Evolutionary conservation across 1,140 invertebrate genomes (phyloP).

Genomic region (Lamellibrachia luymesi): DNA sequence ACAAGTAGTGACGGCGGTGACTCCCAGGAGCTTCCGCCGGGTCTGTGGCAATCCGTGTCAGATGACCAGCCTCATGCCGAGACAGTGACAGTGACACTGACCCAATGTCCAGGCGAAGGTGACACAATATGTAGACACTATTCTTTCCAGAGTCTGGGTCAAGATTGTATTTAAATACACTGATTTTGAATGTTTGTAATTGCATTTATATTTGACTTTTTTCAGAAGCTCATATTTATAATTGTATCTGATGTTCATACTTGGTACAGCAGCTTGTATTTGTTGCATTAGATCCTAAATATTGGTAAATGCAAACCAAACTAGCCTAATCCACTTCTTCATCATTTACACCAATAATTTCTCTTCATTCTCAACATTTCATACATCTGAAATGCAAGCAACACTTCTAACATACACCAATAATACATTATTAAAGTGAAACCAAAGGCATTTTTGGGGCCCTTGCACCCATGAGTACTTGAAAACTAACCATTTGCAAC

Average conservation of each 20-base stretch:
- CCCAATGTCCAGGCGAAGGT: conserved; percentile 52
- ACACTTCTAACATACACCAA: too few species aligned
- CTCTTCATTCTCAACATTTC: too few species aligned
- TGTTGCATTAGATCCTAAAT: not conserved
- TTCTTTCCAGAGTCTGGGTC: not conserved
- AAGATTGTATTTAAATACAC: not conserved
- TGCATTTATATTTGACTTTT: not conserved
- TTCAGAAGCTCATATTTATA: not conserved
- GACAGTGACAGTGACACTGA: conserved; percentile 55
- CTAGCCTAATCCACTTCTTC: too few species aligned
- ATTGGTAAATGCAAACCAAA: too few species aligned
- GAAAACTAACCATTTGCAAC: too few species aligned
- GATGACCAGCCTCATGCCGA: conserved; percentile 39
- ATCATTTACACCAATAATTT: too few species aligned
- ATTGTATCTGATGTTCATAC: not conserved
- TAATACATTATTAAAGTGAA: too few species aligned
- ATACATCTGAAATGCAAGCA: too few species aligned
- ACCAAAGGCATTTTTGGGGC: too few species aligned
- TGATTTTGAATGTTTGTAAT: not conserved
- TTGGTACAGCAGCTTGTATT: not conserved
- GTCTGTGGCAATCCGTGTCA: conserved; percentile 8
- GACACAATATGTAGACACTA: conserved; percentile 38
- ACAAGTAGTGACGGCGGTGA: conserved; percentile 22
- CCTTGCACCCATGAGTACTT: too few species aligned
- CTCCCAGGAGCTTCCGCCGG: conserved; percentile 20